A percentile compares a stretch with the other conserved stretches of the same genome.
These are phyloP conservation scores for Tenthredo notha DNA, from an alignment of 2,888 invertebrate species.

Conservation along the genomic window DNA sequence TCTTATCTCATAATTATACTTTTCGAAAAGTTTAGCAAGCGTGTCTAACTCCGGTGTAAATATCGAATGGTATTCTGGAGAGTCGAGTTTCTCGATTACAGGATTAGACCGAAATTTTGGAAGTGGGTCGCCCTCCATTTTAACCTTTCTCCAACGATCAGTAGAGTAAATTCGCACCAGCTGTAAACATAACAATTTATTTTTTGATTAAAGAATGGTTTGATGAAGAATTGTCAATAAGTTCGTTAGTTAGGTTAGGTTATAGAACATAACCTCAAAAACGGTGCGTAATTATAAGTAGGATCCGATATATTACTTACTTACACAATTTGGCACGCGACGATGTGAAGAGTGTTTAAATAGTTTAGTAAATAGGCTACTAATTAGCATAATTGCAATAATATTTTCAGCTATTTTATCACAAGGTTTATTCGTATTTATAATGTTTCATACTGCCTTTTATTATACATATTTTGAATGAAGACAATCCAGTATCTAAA, in stretches of 20 bases:
- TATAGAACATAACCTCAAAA: background rate
- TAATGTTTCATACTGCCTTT: background rate
- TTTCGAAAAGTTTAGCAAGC: conserved; percentile 88
- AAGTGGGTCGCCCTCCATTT: conserved; percentile 61
- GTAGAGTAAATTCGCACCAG: conserved; percentile 6
- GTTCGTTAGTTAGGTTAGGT: background rate
- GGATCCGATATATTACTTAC: conserved; percentile 15
- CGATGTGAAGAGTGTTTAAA: conserved; percentile 49
- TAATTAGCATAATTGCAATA: conserved; percentile 58
- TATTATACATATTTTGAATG: background rate
- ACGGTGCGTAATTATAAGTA: background rate
- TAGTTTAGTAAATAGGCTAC: conserved; percentile 28
- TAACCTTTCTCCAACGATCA: conserved; percentile 61
- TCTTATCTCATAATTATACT: conserved; percentile 91
- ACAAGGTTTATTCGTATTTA: background rate
- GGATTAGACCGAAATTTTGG: conserved; percentile 82
- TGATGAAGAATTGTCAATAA: background rate
- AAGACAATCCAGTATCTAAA: background rate
- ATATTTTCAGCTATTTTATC: background rate
- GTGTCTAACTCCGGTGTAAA: conserved; percentile 90
- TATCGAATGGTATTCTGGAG: conserved; percentile 87
- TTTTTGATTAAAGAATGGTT: background rate
- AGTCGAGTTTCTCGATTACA: conserved; percentile 85
- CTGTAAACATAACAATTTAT: background rate
- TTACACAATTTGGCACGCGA: conserved; percentile 56